Evolutionary conservation across 2,797 vertebrate species (phyloP), one percentile per base, ranked within the genome.

Genomic region (Macrochelys suwanniensis): DNA sequence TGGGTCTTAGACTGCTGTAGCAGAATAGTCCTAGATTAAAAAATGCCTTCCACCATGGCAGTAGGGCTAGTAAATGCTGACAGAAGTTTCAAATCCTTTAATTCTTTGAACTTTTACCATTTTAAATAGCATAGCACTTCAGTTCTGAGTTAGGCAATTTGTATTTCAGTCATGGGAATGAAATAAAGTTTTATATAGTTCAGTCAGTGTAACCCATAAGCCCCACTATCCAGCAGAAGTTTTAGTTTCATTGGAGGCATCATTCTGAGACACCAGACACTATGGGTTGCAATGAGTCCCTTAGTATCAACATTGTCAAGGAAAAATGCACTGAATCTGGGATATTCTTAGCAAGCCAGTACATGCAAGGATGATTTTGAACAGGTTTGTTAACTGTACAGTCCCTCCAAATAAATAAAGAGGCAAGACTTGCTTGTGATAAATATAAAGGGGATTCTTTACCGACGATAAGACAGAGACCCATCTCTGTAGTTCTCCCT

Each of bases 191-290:
- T 88, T 89, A 90, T 83, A 95, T 80, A 95, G 92, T 94, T 96
- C 89, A 95, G 96, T 80, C 96, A 93, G 93, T 89, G 96, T 97
- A 96, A 94, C 95, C 95, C 94, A 95, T 87, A 96, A 97, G 94
- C 96, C 95, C 94, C 96, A 91, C 90, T 97, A 92, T 97, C 97
- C 97, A 97, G 95, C 50, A 94, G 93, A 97, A 96, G 86, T 96
- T 96, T 95, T 96, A 98, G 95, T 84, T 97, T 93, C 97, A 96
- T 97, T 96, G 11, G 45, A 16, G 25, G 45, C 45, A 77, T 5
- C 2, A 28, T 77, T 47, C 45, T 47, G 13, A 47, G 15, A 77
- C 42, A 77, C 25, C 45, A 77, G 45, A 77, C 49, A 49, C 45
- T 77, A 77, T 28, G 13, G 15, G 42, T 28, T 49, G 45, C 45